Percentiles rank a stretch among this genome's conserved stretches.
phyloP scores from a whole-genome alignment of 2,888 invertebrate species.

The Dusona sp. region DNA sequence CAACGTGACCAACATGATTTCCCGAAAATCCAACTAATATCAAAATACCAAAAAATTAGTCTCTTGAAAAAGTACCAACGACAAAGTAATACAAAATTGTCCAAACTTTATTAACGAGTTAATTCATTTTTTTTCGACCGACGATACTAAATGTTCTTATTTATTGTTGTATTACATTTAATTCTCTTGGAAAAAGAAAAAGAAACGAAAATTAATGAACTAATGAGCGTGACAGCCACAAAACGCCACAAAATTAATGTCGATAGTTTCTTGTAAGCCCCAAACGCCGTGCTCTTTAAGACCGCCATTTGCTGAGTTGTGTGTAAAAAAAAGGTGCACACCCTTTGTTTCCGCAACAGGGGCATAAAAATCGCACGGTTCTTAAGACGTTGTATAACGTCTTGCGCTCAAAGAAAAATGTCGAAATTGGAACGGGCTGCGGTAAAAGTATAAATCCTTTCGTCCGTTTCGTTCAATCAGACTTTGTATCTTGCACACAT shows the following conservation, averaged over 20 bases:
- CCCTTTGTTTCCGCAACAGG: background rate
- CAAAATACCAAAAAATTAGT: background rate
- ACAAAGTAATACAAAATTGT: too few relatives aligned
- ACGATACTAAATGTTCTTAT: too few relatives aligned
- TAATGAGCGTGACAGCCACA: background rate
- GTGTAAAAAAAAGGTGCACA: background rate
- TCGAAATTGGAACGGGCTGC: background rate
- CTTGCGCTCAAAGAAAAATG: background rate
- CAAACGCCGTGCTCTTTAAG: background rate
- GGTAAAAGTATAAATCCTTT: constrained; percentile 18
- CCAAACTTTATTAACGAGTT: too few relatives aligned
- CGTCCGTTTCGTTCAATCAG: constrained; percentile 15
- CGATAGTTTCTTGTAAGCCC: background rate
- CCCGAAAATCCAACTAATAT: background rate
- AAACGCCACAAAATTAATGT: background rate
- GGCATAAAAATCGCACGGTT: background rate
- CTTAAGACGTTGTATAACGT: background rate
- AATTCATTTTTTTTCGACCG: too few relatives aligned
- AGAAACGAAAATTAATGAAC: background rate
- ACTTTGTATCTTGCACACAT: constrained; percentile 14
- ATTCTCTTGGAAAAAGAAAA: background rate
- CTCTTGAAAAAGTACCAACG: too few relatives aligned
- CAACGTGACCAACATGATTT: background rate
- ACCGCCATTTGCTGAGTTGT: background rate
- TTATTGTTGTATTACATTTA: too few relatives aligned